phyloP scores from a whole-genome alignment of 2,113 vertebrate species.

The Scophthalmus maximus region DNA sequence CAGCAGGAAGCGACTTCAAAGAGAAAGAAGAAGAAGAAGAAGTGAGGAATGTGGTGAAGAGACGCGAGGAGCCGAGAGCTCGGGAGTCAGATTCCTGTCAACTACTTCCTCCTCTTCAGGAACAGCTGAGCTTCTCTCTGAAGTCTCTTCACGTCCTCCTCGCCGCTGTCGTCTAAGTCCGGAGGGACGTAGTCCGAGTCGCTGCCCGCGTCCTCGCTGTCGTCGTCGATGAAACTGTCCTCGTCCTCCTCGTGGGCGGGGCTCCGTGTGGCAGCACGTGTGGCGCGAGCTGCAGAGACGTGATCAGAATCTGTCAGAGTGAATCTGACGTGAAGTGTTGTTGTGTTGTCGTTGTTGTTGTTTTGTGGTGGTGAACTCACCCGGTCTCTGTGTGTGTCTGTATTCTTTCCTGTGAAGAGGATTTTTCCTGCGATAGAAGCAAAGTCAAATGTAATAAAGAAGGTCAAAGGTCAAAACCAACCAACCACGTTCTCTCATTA shows the following conservation, averaged over 20 bases:
- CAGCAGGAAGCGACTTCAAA: neutral
- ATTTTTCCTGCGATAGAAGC: conserved; percentile 75
- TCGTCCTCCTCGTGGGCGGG: conserved; percentile 31
- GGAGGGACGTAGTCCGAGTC: conserved; percentile 79
- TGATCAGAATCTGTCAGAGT: neutral
- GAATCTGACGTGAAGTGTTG: neutral
- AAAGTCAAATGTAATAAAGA: no score
- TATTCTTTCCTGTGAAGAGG: conserved; percentile 83
- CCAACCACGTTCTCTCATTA: no score
- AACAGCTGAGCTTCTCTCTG: conserved; percentile 71
- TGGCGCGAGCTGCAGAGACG: conserved; percentile 31
- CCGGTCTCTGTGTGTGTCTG: conserved; percentile 76
- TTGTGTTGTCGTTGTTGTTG: no score
- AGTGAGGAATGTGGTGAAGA: neutral
- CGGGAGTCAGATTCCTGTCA: no score
- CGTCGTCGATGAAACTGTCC: conserved; percentile 80
- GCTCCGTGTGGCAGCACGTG: neutral
- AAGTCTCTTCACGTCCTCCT: conserved; percentile 65
- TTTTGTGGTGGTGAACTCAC: no score
- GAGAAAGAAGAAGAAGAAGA: no score
- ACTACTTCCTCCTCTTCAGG: conserved; percentile 52
- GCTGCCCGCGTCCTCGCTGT: conserved; percentile 66
- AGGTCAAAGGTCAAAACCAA: no score
- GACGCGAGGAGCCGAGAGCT: no score
- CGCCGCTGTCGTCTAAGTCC: conserved; percentile 51